Evolutionary conservation across 2,113 vertebrate species (phyloP).

Genomic region (Lucifuga dentata): DNA sequence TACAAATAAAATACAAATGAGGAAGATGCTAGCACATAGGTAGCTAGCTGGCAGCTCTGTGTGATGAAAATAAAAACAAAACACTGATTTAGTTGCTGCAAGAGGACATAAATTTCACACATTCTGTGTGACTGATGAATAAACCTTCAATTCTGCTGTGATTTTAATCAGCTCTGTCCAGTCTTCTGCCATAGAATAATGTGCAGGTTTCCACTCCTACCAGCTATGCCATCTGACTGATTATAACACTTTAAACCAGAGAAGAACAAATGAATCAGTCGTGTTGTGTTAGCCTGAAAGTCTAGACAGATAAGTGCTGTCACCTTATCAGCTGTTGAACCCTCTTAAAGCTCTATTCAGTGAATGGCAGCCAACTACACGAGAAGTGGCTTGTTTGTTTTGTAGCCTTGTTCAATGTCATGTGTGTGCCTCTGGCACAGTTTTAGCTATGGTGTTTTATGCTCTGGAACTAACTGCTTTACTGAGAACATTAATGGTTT

Average conservation of each 20-base stretch:
- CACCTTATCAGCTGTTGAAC: constrained; percentile 11
- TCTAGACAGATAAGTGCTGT: too few relatives aligned
- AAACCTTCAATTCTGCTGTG: background rate
- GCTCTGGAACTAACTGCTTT: constrained; percentile 51
- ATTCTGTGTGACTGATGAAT: too few relatives aligned
- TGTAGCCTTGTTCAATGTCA: constrained; percentile 9
- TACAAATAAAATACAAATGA: too few relatives aligned
- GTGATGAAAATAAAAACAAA: too few relatives aligned
- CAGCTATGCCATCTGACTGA: background rate
- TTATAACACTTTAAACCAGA: too few relatives aligned
- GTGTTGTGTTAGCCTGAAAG: too few relatives aligned
- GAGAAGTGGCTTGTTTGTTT: constrained; percentile 31
- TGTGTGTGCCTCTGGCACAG: constrained; percentile 20
- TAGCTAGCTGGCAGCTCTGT: too few relatives aligned
- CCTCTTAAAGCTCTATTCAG: constrained; percentile 9
- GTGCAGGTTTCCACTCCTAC: background rate
- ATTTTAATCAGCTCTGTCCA: background rate
- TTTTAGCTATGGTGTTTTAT: constrained; percentile 38
- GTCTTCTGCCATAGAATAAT: background rate
- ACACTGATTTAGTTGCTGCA: too few relatives aligned
- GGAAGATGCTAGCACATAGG: too few relatives aligned
- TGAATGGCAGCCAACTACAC: constrained; percentile 4
- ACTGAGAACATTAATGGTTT: constrained; percentile 63
- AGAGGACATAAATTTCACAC: too few relatives aligned
- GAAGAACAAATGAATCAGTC: too few relatives aligned